A percentile compares a stretch with the other conserved stretches of the same genome.
Evolutionary conservation across 1,140 invertebrate species (phyloP).

Genomic region (Thalassaphorura encarpata): DNA sequence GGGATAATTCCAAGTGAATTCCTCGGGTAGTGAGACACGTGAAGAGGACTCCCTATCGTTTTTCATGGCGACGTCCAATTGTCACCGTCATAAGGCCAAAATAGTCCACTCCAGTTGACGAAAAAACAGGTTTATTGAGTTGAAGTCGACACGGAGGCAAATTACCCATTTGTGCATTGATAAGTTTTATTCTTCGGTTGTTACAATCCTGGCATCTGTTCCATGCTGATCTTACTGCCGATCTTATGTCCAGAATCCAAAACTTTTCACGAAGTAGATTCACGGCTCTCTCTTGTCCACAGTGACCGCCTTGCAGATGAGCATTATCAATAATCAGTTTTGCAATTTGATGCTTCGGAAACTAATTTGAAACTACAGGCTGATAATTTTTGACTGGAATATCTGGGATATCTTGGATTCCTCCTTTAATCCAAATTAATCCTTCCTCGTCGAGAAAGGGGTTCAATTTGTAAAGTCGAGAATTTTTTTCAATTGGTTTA

Average conservation of each 20-base stretch:
- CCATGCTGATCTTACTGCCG: neutral
- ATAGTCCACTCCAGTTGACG: conserved; percentile 15
- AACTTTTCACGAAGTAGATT: conserved; percentile 13
- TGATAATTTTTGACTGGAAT: too few relatives aligned
- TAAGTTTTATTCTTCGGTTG: neutral
- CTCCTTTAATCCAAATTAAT: too few relatives aligned
- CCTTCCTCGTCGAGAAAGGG: too few relatives aligned
- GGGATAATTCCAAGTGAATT: conserved; percentile 33
- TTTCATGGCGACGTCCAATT: neutral
- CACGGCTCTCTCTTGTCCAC: neutral
- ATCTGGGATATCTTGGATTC: too few relatives aligned
- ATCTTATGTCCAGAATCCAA: conserved; percentile 8
- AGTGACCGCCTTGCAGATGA: neutral
- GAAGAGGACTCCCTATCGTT: conserved; percentile 1
- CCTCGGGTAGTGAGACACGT: neutral
- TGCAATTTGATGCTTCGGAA: neutral
- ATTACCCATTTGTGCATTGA: neutral
- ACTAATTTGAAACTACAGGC: too few relatives aligned
- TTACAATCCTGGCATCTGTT: conserved; percentile 10
- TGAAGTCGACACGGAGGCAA: neutral
- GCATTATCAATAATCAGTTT: neutral
- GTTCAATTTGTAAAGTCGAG: too few relatives aligned
- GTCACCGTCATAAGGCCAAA: conserved; percentile 10
- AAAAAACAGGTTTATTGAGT: neutral
- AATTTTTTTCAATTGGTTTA: neutral